A percentile compares a stretch with the other conserved stretches of the same genome.
Evolutionary conservation across 2,797 vertebrate species (phyloP).

Genomic region (Tenualosa thibaudeaui): DNA sequence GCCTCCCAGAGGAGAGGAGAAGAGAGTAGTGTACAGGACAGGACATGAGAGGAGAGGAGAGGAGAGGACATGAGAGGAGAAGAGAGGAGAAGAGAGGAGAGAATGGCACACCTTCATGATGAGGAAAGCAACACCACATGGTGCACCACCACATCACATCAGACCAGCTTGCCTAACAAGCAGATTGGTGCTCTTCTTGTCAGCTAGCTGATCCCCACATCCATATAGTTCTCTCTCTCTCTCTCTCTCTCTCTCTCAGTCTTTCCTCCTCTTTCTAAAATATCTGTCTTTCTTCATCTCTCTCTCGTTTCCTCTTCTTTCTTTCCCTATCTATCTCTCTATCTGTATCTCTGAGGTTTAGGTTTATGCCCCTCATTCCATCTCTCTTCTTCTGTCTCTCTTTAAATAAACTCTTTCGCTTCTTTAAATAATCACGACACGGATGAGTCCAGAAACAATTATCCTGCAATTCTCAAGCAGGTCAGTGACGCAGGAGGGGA

Average conservation of each 20-base stretch:
- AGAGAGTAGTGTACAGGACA: not conserved
- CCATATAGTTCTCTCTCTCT: not conserved
- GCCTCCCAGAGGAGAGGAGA: not conserved
- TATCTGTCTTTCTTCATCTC: not conserved
- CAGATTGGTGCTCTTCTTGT: not conserved
- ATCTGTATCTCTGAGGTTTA: not conserved
- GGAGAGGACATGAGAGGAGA: not conserved
- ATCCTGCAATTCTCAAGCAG: not conserved
- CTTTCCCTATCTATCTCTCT: not conserved
- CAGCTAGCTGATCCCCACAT: not conserved
- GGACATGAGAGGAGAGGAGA: not conserved
- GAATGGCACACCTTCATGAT: not conserved
- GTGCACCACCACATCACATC: not conserved
- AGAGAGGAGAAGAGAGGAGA: not conserved
- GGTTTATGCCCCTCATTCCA: not conserved
- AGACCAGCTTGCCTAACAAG: not conserved
- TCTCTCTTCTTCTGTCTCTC: not conserved
- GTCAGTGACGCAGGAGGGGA: too few species aligned
- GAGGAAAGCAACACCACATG: not conserved
- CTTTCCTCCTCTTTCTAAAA: not conserved
- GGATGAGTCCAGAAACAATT: not conserved
- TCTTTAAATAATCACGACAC: not conserved
- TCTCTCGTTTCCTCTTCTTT: not conserved
- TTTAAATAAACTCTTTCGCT: not conserved
- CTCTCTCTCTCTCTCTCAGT: not conserved